These are phyloP conservation scores for Cerastis leucographa DNA, from an alignment of 2,888 invertebrate genomes.

Conservation along the genomic window DNA sequence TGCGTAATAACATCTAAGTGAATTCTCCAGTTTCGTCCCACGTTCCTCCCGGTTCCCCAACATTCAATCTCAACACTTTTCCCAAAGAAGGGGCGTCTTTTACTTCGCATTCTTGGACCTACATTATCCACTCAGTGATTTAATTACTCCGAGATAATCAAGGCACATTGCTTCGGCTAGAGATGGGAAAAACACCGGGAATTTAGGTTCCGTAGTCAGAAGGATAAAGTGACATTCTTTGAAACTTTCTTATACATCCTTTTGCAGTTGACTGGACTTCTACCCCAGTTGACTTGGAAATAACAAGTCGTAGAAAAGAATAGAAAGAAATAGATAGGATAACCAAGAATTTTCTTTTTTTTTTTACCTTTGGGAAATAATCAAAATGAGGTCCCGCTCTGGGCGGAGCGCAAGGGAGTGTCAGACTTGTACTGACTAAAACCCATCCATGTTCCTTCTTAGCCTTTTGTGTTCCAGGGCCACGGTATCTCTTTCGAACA, in stretches of 20 bases:
- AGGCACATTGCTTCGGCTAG: constrained; percentile 52
- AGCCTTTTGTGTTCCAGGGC: too few relatives aligned
- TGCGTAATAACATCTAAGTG: constrained; percentile 46
- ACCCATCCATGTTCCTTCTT: too few relatives aligned
- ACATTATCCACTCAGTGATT: constrained; percentile 65
- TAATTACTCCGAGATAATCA: constrained; percentile 68
- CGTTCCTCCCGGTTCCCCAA: constrained; percentile 15
- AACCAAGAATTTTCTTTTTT: neutral
- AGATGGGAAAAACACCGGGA: constrained; percentile 43
- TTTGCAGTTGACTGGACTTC: neutral
- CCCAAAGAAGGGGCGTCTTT: constrained; percentile 45
- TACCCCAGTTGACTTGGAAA: neutral
- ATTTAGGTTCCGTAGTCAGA: constrained; percentile 34
- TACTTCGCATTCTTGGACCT: constrained; percentile 54
- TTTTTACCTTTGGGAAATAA: too few relatives aligned
- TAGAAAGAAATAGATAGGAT: neutral
- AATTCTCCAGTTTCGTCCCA: constrained; percentile 24
- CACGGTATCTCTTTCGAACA: too few relatives aligned
- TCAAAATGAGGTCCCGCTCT: too few relatives aligned
- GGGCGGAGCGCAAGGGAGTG: too few relatives aligned
- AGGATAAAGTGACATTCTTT: neutral
- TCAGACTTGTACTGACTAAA: too few relatives aligned
- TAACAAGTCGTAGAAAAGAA: neutral
- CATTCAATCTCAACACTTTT: constrained; percentile 56
- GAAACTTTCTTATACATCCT: constrained; percentile 1